Evolutionary conservation across 2,888 invertebrate species (phyloP).

Genomic region (Hydrotaea cyrtoneurina): DNA sequence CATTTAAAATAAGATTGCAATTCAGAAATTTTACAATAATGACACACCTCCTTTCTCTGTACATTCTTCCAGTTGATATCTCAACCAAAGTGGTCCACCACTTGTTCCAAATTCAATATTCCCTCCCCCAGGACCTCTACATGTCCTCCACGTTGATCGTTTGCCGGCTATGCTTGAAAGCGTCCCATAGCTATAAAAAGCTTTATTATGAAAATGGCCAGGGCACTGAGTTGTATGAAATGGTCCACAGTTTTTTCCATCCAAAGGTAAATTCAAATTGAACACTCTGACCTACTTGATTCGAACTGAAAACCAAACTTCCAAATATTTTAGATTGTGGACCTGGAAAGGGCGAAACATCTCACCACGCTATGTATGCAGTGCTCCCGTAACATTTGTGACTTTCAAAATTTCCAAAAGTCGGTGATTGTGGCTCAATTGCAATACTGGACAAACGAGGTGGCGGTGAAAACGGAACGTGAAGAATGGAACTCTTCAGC

Average conservation of each 20-base stretch:
- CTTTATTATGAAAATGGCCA: background rate
- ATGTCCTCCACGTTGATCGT: background rate
- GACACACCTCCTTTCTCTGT: background rate
- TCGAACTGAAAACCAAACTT: no score
- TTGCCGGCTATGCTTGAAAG: background rate
- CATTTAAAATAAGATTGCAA: no score
- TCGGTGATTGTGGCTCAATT: background rate
- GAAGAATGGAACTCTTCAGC: no score
- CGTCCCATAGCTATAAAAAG: background rate
- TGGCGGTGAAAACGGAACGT: no score
- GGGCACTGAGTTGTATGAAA: background rate
- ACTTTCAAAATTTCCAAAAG: background rate
- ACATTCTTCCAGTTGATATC: background rate
- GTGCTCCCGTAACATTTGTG: background rate
- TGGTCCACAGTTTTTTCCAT: background rate
- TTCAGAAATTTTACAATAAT: no score
- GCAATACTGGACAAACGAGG: no score
- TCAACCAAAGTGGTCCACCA: no score
- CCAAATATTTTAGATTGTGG: background rate
- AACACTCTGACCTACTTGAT: background rate
- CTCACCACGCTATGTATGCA: background rate
- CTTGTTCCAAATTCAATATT: no score
- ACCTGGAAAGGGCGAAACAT: background rate
- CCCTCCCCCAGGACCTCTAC: background rate
- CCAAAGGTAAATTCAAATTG: slow-evolving; percentile 6